Conservation (phyloP, 2,888 invertebrate genomes). For the Clistopyga incitator region DNA sequence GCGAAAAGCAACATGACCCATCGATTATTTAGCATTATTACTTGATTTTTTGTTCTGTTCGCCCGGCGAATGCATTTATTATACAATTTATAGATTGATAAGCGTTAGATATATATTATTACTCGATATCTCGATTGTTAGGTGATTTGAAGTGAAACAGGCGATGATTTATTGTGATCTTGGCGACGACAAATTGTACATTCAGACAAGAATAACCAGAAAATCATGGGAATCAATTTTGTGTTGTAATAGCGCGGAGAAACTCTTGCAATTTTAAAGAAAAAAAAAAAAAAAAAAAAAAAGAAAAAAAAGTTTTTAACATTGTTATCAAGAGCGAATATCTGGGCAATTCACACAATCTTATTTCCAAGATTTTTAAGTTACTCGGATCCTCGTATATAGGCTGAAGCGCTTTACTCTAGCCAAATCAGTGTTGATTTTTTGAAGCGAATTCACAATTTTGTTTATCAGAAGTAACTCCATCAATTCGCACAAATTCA, state of each 20-base stretch:
- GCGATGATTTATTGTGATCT: neutral
- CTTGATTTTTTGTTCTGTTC: slow-evolving; percentile 33
- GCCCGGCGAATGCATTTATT: slow-evolving; percentile 61
- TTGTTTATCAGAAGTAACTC: neutral
- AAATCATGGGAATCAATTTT: too few species aligned
- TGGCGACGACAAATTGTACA: neutral
- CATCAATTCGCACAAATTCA: neutral
- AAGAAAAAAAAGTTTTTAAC: too few species aligned
- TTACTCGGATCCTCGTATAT: too few species aligned
- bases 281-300: too few species aligned
- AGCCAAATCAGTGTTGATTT: too few species aligned
- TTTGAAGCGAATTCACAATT: too few species aligned
- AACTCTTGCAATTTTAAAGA: too few species aligned
- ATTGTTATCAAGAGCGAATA: too few species aligned
- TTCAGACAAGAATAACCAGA: slow-evolving; percentile 1
- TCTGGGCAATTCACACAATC: too few species aligned
- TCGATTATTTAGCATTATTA: slow-evolving; percentile 53
- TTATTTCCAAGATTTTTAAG: too few species aligned
- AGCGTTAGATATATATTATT: slow-evolving; percentile 15
- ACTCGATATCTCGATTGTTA: slow-evolving; percentile 16
- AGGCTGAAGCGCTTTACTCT: too few species aligned
- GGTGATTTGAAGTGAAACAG: neutral
- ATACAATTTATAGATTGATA: slow-evolving; percentile 18
- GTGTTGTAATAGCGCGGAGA: too few species aligned
- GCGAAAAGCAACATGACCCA: slow-evolving; percentile 55